These are phyloP conservation scores for Heliconius sara DNA, from an alignment of 2,888 invertebrate genomes.

Conservation along the genomic window DNA sequence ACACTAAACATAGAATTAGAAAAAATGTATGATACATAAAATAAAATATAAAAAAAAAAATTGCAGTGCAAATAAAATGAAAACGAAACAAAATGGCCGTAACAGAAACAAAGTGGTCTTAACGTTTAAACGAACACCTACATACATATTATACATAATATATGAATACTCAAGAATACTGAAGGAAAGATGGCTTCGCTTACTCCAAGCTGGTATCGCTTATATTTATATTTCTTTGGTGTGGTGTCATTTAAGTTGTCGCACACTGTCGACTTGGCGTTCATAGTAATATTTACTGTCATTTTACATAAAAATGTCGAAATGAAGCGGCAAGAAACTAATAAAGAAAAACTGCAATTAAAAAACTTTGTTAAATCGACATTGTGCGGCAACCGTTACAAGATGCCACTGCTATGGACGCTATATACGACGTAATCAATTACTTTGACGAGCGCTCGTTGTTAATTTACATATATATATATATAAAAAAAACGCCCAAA, in stretches of 20 bases:
- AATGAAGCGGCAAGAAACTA: slow-evolving; percentile 12
- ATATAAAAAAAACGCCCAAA: slow-evolving; percentile 52
- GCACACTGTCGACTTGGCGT: slow-evolving; percentile 9
- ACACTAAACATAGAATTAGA: slow-evolving; percentile 59
- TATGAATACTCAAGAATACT: slow-evolving; percentile 77
- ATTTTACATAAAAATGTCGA: not conserved
- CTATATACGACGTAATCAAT: slow-evolving; percentile 66
- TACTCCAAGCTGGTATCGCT: slow-evolving; percentile 71
- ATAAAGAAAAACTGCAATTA: not conserved
- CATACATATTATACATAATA: slow-evolving; percentile 30
- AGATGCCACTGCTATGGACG: slow-evolving; percentile 77
- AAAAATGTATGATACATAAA: slow-evolving; percentile 34
- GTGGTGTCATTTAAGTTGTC: slow-evolving; percentile 70
- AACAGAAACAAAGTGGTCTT: slow-evolving; percentile 46
- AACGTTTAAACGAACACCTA: slow-evolving; percentile 55
- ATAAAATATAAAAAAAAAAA: slow-evolving; percentile 38
- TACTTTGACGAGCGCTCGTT: slow-evolving; percentile 12
- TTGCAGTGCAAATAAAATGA: slow-evolving; percentile 38
- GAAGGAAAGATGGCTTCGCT: slow-evolving; percentile 75
- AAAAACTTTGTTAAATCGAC: not conserved
- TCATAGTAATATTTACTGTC: not conserved
- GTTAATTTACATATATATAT: slow-evolving; percentile 22
- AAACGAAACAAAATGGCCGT: slow-evolving; percentile 43
- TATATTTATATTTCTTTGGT: slow-evolving; percentile 76
- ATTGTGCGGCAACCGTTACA: slow-evolving; percentile 51